Evolutionary conservation across 2,113 vertebrate genomes (phyloP).

Genomic region (Phalacrocorax pelagicus): DNA sequence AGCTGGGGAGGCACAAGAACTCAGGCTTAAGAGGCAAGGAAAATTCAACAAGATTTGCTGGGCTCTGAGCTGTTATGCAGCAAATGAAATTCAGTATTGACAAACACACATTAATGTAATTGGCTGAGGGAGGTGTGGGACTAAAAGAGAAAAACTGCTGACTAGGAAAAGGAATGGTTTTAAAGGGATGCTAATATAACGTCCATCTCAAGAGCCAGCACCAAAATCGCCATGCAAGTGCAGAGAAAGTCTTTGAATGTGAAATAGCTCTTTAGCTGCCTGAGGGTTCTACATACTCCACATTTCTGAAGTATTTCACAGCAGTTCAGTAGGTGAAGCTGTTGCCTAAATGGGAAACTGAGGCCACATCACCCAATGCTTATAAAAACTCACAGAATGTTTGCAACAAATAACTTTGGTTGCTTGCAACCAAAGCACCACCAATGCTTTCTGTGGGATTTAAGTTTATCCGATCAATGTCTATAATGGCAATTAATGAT

Average conservation of each 20-base stretch:
- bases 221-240: neutral
- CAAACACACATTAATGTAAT: slow-evolving; percentile 70
- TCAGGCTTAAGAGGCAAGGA: slow-evolving; percentile 64
- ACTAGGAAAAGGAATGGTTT: slow-evolving; percentile 21
- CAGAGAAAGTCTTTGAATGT: neutral
- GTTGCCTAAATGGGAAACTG: neutral
- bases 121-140: slow-evolving; percentile 40
- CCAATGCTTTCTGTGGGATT: neutral
- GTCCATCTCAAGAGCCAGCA: accelerated
- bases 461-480: neutral
- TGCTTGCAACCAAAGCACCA: neutral
- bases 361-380: neutral
- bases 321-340: neutral
- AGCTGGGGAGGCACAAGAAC: slow-evolving; percentile 49
- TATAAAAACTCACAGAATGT: neutral
- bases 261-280: neutral
- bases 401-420: neutral
- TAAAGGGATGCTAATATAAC: neutral
- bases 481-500: neutral
- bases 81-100: slow-evolving; percentile 77
- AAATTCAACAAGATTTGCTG: slow-evolving; percentile 73
- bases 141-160: slow-evolving; percentile 36
- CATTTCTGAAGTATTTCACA: neutral
- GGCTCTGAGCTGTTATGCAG: slow-evolving; percentile 25
- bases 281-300: neutral